phyloP scores from a whole-genome alignment of 2,888 invertebrate species.

The Flabesymbios commensalis region DNA sequence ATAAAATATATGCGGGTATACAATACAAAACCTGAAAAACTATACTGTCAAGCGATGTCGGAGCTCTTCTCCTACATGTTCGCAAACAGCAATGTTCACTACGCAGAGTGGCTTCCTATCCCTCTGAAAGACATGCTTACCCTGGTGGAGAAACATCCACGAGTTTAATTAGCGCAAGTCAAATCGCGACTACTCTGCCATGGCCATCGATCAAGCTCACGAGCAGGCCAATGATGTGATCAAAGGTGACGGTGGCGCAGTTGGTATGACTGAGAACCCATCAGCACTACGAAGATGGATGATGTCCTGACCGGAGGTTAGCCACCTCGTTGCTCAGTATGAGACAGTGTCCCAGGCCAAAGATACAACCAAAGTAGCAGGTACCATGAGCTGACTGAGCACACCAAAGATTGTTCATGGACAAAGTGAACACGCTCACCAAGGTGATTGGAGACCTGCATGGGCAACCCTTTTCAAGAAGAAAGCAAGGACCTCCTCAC shows the following conservation, averaged over 20 bases:
- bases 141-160: conserved; percentile 29
- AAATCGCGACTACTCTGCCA: conserved; percentile 25
- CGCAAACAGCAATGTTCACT: conserved; percentile 35
- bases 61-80: conserved; percentile 34
- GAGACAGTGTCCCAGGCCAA: conserved; percentile 7
- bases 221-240: conserved; percentile 39
- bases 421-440: conserved; percentile 25
- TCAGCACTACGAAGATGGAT: conserved; percentile 38
- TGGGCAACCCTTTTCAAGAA: conserved; percentile 31
- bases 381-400: conserved; percentile 11
- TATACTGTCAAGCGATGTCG: conserved; percentile 23
- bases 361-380: not conserved
- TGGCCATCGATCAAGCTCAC: conserved; percentile 40
- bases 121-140: conserved; percentile 36
- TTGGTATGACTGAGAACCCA: conserved; percentile 38
- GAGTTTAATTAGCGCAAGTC: conserved; percentile 32
- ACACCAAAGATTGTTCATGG: conserved; percentile 8
- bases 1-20: too few species aligned
- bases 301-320: conserved; percentile 38
- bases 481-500: conserved; percentile 24
- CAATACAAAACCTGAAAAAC: too few species aligned
- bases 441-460: conserved; percentile 11
- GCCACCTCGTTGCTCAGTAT: conserved; percentile 21
- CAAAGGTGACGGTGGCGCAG: conserved; percentile 38
- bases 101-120: conserved; percentile 39